These are phyloP conservation scores for Falco rusticolus DNA, from an alignment of 2,797 vertebrate species.

Conservation along the genomic window DNA sequence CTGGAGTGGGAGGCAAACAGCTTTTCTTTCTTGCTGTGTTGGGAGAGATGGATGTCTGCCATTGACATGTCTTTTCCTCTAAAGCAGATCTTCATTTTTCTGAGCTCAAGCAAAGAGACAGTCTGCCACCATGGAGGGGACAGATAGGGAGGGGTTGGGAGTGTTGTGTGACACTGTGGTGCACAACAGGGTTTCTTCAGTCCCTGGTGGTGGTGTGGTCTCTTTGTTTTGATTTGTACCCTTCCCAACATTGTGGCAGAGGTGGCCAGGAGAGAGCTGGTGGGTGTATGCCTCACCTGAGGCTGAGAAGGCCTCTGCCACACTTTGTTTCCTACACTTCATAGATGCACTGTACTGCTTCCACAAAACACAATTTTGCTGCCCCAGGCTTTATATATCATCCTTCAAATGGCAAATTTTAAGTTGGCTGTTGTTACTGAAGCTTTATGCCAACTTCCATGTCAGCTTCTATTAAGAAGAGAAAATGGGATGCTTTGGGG, in stretches of 20 bases:
- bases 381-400: rapidly evolving
- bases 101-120: not conserved
- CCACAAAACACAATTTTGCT: not conserved
- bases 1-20: not conserved
- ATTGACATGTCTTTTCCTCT: not conserved
- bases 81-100: not conserved
- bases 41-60: not conserved
- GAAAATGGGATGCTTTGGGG: not conserved
- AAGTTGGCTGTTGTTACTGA: not conserved
- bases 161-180: not conserved
- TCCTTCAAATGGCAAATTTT: not conserved
- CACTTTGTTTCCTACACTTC: rapidly evolving
- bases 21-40: not conserved
- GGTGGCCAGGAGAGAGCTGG: not conserved
- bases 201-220: not conserved
- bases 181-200: rapidly evolving
- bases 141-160: not conserved
- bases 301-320: not conserved
- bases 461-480: not conserved
- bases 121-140: not conserved
- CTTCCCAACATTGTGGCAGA: rapidly evolving
- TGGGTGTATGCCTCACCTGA: no score
- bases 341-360: rapidly evolving
- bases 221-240: not conserved
- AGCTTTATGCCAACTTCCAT: not conserved